A percentile compares a stretch with the other conserved stretches of the same genome.
phyloP scores from a whole-genome alignment of 2,888 invertebrate genomes.

The Tuberolachnus salignus region DNA sequence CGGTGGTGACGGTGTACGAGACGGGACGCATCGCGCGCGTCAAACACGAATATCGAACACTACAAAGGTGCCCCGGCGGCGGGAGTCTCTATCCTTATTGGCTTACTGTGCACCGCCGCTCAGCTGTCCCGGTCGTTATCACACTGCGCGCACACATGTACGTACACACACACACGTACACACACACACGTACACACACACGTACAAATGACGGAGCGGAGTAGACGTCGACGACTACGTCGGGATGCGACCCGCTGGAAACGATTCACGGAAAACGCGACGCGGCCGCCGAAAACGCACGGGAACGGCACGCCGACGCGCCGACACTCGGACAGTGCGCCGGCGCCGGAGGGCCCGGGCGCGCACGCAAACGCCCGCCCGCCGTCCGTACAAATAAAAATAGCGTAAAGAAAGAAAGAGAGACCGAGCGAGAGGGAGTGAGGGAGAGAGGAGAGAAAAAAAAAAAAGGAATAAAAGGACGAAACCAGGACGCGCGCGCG shows the following conservation, averaged over 20 bases:
- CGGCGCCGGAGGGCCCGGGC: neutral
- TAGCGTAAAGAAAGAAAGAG: neutral
- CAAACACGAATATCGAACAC: slow-evolving; percentile 20
- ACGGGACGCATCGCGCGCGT: slow-evolving; percentile 37
- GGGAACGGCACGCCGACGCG: neutral
- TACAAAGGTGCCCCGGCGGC: slow-evolving; percentile 8
- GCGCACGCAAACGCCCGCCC: too few relatives aligned
- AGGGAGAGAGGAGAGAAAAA: neutral
- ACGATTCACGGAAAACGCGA: neutral
- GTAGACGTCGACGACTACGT: neutral
- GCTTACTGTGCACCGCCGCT: neutral
- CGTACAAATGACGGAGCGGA: too few relatives aligned
- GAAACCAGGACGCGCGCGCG: neutral
- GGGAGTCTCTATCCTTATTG: too few relatives aligned
- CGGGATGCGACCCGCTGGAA: neutral
- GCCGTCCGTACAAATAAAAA: slow-evolving; percentile 1
- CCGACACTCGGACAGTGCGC: neutral
- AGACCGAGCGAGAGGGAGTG: neutral
- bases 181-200: neutral
- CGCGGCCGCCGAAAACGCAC: too few relatives aligned
- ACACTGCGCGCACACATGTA: neutral
- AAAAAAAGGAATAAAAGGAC: slow-evolving; percentile 9
- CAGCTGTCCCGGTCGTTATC: slow-evolving; percentile 37
- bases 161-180: neutral
- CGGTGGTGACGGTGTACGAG: slow-evolving; percentile 14